phyloP scores from a whole-genome alignment of 2,113 vertebrate genomes.

The Tiliqua scincoides region DNA sequence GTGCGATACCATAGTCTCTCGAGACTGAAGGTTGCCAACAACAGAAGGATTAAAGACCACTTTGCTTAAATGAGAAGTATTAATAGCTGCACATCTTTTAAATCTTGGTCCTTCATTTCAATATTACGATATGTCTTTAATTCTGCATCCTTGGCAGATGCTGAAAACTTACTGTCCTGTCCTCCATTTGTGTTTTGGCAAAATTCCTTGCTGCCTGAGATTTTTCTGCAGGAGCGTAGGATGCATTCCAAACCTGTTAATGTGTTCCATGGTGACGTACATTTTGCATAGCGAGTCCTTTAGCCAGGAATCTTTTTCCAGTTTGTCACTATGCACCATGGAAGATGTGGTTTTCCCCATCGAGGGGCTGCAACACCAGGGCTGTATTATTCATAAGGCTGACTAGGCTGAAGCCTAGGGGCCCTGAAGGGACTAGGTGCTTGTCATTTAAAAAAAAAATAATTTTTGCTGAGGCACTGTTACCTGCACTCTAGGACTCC shows the following conservation, averaged over 20 bases:
- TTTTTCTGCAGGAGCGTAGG: conserved; percentile 33
- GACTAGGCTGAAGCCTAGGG: too few relatives aligned
- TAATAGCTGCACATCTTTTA: conserved; percentile 52
- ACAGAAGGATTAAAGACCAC: conserved; percentile 38
- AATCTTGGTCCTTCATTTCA: conserved; percentile 9
- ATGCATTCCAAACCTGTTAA: conserved; percentile 10
- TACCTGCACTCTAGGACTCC: too few relatives aligned
- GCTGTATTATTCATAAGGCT: too few relatives aligned
- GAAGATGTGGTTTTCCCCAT: background rate
- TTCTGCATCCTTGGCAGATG: conserved; percentile 44
- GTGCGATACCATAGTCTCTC: too few relatives aligned
- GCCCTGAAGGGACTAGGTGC: too few relatives aligned
- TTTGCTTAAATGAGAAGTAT: conserved; percentile 56
- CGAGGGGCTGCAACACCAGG: conserved; percentile 17
- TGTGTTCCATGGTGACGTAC: background rate
- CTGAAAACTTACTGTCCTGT: conserved; percentile 44
- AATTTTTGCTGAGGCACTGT: too few relatives aligned
- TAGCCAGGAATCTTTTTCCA: background rate
- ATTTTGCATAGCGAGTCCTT: conserved; percentile 18
- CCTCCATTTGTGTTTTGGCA: conserved; percentile 21
- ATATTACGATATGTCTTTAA: conserved; percentile 31
- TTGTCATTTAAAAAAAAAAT: too few relatives aligned
- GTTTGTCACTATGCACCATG: background rate
- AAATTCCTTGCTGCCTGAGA: conserved; percentile 34
- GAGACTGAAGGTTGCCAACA: too few relatives aligned